A percentile compares a stretch with the other conserved stretches of the same genome.
phyloP scores from a whole-genome alignment of 1,140 invertebrate genomes.

The Hyphantria cunea region DNA sequence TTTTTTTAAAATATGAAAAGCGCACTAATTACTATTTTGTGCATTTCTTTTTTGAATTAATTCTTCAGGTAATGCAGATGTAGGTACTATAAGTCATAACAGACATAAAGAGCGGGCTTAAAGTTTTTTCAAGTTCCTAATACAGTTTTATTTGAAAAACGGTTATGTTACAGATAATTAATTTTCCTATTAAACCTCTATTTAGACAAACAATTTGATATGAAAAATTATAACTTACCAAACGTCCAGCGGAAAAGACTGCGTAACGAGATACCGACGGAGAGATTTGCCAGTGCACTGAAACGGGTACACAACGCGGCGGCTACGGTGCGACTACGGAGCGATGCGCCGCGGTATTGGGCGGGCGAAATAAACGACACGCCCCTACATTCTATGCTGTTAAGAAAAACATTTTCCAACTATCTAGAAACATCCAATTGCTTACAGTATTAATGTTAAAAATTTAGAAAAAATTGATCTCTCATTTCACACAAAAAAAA shows the following conservation, averaged over 20 bases:
- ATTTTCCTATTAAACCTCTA: too few species aligned
- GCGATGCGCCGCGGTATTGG: slow-evolving; percentile 43
- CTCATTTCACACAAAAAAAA: not conserved
- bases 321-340: slow-evolving; percentile 43
- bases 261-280: not conserved
- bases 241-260: not conserved
- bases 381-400: slow-evolving; percentile 48
- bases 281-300: not conserved
- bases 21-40: too few species aligned
- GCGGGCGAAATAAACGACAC: slow-evolving; percentile 55
- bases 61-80: too few species aligned
- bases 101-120: too few species aligned
- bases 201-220: too few species aligned
- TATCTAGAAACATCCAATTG: slow-evolving; percentile 19
- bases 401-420: slow-evolving; percentile 36
- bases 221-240: slow-evolving; percentile 10
- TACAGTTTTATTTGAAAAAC: too few species aligned
- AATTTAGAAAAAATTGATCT: slow-evolving; percentile 3
- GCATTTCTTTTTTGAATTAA: too few species aligned
- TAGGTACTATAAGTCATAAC: too few species aligned
- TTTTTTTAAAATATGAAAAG: too few species aligned
- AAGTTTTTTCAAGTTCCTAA: too few species aligned
- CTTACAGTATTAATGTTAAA: not conserved
- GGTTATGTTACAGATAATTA: too few species aligned
- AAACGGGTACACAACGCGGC: slow-evolving; percentile 35